Base-by-base conservation (phyloP, 2,888 invertebrate species). In the Sminthurinus aureus region DNA sequence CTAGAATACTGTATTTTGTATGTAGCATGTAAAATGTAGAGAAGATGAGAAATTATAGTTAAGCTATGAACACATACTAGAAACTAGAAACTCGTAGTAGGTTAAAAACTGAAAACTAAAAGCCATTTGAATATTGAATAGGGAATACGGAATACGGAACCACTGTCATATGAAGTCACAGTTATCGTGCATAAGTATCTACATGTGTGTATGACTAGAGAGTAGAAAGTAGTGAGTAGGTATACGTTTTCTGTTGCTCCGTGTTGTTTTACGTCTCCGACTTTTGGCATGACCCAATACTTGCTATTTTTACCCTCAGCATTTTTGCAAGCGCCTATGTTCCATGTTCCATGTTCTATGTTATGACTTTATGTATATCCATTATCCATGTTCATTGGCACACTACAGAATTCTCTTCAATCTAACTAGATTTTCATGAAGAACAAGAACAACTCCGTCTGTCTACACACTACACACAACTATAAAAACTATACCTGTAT, bases 261-360 rank as follows among this genome's bases (percentile, higher is more conserved):
- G 6, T 38, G 38, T 38, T 38, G 38, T 38, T 38, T 38, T 38
- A 38, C 38, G 51, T 51, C 66, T 69, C 73, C 78, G 50, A 26
- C 26, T 83, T 83, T 83, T 83, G 82, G 85, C 86, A 86, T 86
- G 86, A 86, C 85, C 87, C 86, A 86, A 38, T 38, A 38, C 38
- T 84, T 85, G 87, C 87, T 87, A 87, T 87, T 87, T 87, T 87
- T 83, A 86, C 85, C 84, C 85, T 74, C 75, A 75, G 75, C 77
- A 85, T 84, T 86, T 87, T 86, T 85, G 85, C 86, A 87, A 84
- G 83, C 76, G 84, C n/a, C n/a, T n/a, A n/a, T 77, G 71, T 77
- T n/a, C n/a, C n/a, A n/a, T n/a, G n/a, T n/a, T n/a, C n/a, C n/a
- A 83, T 38, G 38, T 38, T 38, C 3, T 38, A 38, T 38, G 6